These are phyloP conservation scores for Channa argus DNA, from an alignment of 2,113 vertebrate species.

Conservation along the genomic window DNA sequence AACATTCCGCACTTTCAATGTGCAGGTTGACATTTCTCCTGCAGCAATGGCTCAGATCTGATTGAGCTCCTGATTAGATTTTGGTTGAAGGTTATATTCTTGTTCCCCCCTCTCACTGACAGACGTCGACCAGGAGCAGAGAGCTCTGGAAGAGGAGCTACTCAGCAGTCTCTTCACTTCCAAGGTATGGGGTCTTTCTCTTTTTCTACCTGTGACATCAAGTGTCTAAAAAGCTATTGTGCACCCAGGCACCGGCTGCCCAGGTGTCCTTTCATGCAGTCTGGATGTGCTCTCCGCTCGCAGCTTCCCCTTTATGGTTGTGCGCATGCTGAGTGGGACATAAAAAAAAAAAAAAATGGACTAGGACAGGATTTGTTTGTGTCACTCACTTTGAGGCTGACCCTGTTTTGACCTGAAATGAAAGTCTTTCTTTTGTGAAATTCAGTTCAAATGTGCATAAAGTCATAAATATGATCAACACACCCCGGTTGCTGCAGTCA, in stretches of 20 bases:
- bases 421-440: not conserved
- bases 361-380: not conserved
- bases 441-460: not conserved
- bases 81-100: not conserved
- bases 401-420: not conserved
- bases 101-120: slow-evolving; percentile 15
- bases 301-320: not conserved
- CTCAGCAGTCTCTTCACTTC: slow-evolving; percentile 90
- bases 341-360: not conserved
- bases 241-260: not conserved
- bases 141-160: slow-evolving; percentile 89
- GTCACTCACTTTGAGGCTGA: not conserved
- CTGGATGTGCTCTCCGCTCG: not conserved
- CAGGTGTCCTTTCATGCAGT: slow-evolving; percentile 44
- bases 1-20: not conserved
- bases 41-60: not conserved
- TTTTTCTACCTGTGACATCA: slow-evolving; percentile 24
- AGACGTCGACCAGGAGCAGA: slow-evolving; percentile 92
- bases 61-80: not conserved
- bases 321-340: not conserved
- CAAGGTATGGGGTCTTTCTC: slow-evolving; percentile 83
- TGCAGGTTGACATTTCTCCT: not conserved
- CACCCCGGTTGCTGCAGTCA: not conserved
- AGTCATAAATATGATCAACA: not conserved
- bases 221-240: not conserved